These are phyloP conservation scores for Drosophila cognata DNA, from an alignment of 2,888 invertebrate genomes.

Conservation along the genomic window DNA sequence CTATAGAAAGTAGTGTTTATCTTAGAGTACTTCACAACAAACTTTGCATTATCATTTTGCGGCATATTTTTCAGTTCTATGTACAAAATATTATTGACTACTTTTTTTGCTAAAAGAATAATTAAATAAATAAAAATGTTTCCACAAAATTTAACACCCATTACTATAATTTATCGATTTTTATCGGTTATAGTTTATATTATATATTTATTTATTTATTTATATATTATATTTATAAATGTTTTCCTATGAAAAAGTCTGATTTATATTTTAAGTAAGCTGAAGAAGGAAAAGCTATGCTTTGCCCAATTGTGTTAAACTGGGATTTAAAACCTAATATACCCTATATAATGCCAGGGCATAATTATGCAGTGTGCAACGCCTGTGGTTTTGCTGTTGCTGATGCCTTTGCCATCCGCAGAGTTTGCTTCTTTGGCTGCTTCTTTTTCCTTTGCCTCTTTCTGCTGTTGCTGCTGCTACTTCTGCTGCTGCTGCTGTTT, in stretches of 20 bases:
- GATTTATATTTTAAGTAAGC: not conserved
- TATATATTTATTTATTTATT: no score
- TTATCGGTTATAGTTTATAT: no score
- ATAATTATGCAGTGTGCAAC: conserved; percentile 65
- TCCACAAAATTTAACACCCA: not conserved
- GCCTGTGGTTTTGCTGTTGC: conserved; percentile 13
- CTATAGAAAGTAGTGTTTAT: no score
- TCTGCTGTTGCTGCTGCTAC: conserved; percentile 4
- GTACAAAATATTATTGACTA: no score
- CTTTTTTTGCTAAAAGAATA: no score
- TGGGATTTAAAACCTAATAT: conserved; percentile 3
- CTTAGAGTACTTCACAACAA: no score
- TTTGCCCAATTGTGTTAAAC: not conserved
- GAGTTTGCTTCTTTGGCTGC: conserved; percentile 1
- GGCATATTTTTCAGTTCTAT: no score
- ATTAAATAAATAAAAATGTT: not conserved
- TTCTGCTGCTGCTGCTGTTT: conserved; percentile 30
- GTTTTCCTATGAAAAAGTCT: no score
- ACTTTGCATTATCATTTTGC: no score
- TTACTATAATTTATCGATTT: no score
- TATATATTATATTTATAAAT: no score
- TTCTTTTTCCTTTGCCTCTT: conserved; percentile 24
- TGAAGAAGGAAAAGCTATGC: fast-evolving
- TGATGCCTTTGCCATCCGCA: conserved; percentile 20
- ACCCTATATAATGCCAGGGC: conserved; percentile 29